Conservation (phyloP, 2,113 vertebrate genomes). For the Abramis brama region DNA sequence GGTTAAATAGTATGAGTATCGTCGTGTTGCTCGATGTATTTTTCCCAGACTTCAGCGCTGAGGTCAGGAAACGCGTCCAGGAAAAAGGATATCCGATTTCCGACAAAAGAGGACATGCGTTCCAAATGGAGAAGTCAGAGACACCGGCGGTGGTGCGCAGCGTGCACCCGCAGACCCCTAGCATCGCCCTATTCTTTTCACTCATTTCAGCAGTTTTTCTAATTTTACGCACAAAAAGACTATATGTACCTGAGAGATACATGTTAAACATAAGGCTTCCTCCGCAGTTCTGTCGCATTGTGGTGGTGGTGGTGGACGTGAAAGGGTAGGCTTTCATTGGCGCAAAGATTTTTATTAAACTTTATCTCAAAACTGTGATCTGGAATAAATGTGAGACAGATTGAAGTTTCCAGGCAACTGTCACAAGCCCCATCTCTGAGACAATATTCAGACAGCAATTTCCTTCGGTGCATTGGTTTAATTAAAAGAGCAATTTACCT, state of each 20-base stretch:
- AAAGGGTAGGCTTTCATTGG: constrained; percentile 79
- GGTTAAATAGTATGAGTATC: constrained; percentile 22
- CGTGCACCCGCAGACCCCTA: constrained; percentile 18
- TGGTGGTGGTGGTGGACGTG: constrained; percentile 72
- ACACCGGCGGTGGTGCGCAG: constrained; percentile 32
- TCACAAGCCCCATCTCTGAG: constrained; percentile 81
- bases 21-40: constrained; percentile 45
- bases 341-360: constrained; percentile 88
- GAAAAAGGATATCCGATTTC: constrained; percentile 99
- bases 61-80: constrained; percentile 99
- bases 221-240: constrained; percentile 53
- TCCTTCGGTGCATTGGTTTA: constrained; percentile 88
- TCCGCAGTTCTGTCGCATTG: constrained; percentile 92
- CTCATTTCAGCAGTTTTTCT: constrained; percentile 46
- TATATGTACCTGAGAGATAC: constrained; percentile 95
- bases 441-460: constrained; percentile 89
- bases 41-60: constrained; percentile 62
- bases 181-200: constrained; percentile 23
- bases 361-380: constrained; percentile 89
- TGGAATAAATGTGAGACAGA: constrained; percentile 89
- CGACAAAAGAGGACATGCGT: constrained; percentile 81
- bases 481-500: constrained; percentile 91
- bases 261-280: constrained; percentile 98
- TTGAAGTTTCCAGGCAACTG: constrained; percentile 90
- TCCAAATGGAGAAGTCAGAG: constrained; percentile 67